These are phyloP conservation scores for Globodera rostochiensis DNA, from an alignment of 1,140 invertebrate genomes.

Conservation along the genomic window DNA sequence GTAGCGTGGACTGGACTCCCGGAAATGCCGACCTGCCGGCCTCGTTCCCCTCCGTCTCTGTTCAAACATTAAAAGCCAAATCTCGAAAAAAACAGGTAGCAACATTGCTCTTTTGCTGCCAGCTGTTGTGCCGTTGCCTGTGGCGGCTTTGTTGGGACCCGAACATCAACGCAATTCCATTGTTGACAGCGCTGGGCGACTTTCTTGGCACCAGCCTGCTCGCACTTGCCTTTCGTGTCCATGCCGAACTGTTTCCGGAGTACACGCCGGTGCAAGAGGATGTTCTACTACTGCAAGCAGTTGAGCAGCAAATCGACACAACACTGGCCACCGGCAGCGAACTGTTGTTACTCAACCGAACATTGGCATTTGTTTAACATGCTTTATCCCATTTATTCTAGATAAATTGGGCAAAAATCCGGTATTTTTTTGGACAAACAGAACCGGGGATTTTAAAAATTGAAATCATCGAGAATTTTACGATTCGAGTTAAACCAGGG, in stretches of 20 bases:
- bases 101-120: conserved; percentile 68
- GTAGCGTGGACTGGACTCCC: no score
- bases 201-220: conserved; percentile 84
- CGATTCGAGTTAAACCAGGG: no score
- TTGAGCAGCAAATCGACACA: background rate
- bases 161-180: conserved; percentile 83
- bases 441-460: no score
- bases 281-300: background rate
- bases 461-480: no score
- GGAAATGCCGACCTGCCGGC: no score
- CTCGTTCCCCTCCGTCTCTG: no score
- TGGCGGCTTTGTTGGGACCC: conserved; percentile 85
- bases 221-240: conserved; percentile 79
- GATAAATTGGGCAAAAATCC: no score
- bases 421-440: no score
- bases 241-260: conserved; percentile 10
- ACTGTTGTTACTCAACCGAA: no score
- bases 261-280: background rate
- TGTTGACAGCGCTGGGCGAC: conserved; percentile 77
- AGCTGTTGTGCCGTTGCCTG: conserved; percentile 72
- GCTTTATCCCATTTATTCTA: no score
- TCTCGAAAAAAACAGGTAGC: conserved; percentile 69
- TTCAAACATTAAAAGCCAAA: background rate
- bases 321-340: background rate
- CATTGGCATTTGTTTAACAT: no score